Conservation (phyloP, 2,797 vertebrate species). For the Enteromius unitaeniatus region DNA sequence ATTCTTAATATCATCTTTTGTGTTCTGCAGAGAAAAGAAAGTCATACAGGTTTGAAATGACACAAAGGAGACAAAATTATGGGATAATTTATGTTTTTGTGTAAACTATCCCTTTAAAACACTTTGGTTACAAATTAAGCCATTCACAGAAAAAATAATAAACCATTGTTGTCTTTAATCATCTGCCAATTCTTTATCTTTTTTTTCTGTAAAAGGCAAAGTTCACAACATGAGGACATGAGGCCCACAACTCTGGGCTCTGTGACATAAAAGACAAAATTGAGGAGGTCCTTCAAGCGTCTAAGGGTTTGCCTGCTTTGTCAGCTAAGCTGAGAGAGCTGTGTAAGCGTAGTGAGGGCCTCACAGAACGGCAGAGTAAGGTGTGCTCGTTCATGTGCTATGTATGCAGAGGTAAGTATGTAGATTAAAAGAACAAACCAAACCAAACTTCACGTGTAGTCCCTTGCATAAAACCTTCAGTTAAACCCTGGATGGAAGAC, state of each 20-base stretch:
- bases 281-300: not conserved
- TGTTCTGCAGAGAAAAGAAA: too few species aligned
- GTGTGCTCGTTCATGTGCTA: too few species aligned
- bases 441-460: not conserved
- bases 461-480: not conserved
- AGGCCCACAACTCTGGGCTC: not conserved
- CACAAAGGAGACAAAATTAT: too few species aligned
- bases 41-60: too few species aligned
- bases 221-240: too few species aligned
- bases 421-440: not conserved
- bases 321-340: not conserved
- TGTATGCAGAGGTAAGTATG: too few species aligned
- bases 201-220: not conserved
- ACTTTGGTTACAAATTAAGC: too few species aligned
- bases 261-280: not conserved
- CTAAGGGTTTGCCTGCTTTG: not conserved
- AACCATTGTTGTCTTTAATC: not conserved
- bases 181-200: not conserved
- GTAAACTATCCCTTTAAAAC: too few species aligned
- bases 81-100: too few species aligned
- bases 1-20: too few species aligned
- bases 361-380: not conserved
- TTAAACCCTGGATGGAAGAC: not conserved
- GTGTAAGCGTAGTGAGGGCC: not conserved
- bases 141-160: not conserved